Evolutionary conservation across 2,888 invertebrate species (phyloP), one percentile per base, ranked within the genome.

Genomic region (Operophtera brumata): DNA sequence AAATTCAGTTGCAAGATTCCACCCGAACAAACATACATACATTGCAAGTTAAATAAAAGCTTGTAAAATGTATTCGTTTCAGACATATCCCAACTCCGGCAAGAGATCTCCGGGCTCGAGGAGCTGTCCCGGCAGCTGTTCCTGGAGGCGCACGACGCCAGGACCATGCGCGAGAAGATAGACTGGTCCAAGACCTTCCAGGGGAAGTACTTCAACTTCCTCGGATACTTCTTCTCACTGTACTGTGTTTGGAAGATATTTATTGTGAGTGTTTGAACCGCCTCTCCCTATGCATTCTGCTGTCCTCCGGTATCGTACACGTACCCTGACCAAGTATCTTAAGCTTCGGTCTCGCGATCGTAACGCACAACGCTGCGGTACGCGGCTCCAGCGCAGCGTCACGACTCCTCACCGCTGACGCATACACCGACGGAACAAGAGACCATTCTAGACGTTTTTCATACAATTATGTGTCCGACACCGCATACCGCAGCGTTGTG

Each of bases 191-290:
- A 94, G 67, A 99, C 99, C 0, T 96, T 98, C 91, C 96, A 98
- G 81, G 99, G 99, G 67, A 96, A 95, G 88, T 99, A 99, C 84
- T 99, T 99, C 84, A 99, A 99, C 89, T 96, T 97, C 65, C 90
- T 99, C 2, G 99, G 99, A 0, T 98, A 99, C 76, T 99, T 99
- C 84, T 99, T 99, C 90, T 99, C 99, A 1, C 88, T 98, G 0
- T 99, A 99, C 77, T 99, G 99, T 81, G 91, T 97, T 57, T 99
- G 99, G 97, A 99, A 99, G 91, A 99, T 99, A 79, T 97, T 99
- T 81, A 99, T 99, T 83, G 98, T 98, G 85, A 94, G 96, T 92
- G 59, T 7, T 6, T 6, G 6, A 9, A 9, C 1, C 28, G 28
- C 6, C 28, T 2, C 30, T 2, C 30, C 30, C 6, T 30, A 2